These are phyloP conservation scores for Amazona finschi DNA, from an alignment of 2,797 vertebrate genomes.

Conservation along the genomic window DNA sequence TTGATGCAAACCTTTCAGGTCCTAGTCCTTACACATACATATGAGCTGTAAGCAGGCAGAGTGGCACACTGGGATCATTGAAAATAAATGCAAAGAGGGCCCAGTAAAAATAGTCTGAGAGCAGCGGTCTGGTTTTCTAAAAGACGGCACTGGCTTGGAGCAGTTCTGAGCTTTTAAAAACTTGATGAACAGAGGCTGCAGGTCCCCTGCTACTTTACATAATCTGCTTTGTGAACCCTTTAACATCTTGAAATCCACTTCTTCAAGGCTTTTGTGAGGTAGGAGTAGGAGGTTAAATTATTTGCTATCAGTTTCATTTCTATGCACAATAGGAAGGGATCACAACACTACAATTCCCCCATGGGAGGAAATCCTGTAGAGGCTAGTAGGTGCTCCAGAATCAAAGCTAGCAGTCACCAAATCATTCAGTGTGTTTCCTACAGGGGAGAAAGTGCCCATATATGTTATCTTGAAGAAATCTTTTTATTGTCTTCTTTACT, in stretches of 20 bases:
- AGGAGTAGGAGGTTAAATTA: slow-evolving; percentile 1
- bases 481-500: background rate
- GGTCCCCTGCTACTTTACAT: background rate
- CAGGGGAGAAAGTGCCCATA: background rate
- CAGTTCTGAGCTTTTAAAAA: background rate
- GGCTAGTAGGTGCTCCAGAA: background rate
- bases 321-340: background rate
- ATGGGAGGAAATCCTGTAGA: background rate
- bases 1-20: background rate
- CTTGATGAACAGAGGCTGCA: background rate
- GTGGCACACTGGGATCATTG: background rate
- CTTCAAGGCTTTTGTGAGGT: background rate
- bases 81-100: background rate
- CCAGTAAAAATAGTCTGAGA: background rate
- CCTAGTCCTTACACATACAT: background rate
- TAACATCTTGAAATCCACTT: background rate
- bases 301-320: background rate
- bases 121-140: background rate
- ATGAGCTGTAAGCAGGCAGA: background rate
- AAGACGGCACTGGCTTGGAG: background rate
- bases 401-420: background rate
- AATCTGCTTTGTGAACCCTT: background rate
- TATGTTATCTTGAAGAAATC: background rate
- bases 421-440: background rate
- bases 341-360: background rate